Percentiles rank a stretch among this genome's conserved stretches.
Conservation (phyloP, 2,888 invertebrate species). For the Dysmachus trigonus region DNA sequence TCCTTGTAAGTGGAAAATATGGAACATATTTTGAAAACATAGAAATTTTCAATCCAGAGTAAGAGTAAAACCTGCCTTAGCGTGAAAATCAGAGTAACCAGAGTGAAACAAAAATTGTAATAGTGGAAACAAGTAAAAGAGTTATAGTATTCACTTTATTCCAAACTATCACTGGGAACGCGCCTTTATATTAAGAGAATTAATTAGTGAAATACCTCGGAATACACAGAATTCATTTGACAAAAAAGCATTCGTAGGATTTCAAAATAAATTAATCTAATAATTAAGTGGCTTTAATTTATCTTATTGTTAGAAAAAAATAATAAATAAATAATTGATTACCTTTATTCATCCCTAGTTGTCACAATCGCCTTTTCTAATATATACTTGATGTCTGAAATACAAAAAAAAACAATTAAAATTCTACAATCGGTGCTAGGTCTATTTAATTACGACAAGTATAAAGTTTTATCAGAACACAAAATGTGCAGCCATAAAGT, state of each 20-base stretch:
- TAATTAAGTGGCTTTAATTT: not conserved
- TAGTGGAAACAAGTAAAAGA: too few relatives aligned
- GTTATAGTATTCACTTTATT: too few relatives aligned
- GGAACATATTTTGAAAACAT: too few relatives aligned
- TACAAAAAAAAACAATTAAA: not conserved
- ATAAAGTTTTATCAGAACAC: not conserved
- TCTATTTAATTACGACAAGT: not conserved
- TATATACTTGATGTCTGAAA: not conserved
- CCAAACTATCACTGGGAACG: too few relatives aligned
- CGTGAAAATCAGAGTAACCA: too few relatives aligned
- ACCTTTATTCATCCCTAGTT: not conserved
- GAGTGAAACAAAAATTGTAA: too few relatives aligned
- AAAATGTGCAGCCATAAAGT: not conserved
- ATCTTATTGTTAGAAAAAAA: not conserved
- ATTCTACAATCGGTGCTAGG: not conserved
- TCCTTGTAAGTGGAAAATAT: too few relatives aligned
- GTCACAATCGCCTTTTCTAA: not conserved
- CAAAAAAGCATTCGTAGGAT: not conserved
- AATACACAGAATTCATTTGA: too few relatives aligned
- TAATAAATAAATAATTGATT: not conserved
- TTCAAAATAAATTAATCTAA: not conserved
- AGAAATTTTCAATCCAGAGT: too few relatives aligned
- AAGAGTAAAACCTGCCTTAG: too few relatives aligned
- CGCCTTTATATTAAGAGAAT: too few relatives aligned
- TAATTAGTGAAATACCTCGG: too few relatives aligned